phyloP scores from a whole-genome alignment of 1,140 invertebrate species.

The Andrena cerasifolii region DNA sequence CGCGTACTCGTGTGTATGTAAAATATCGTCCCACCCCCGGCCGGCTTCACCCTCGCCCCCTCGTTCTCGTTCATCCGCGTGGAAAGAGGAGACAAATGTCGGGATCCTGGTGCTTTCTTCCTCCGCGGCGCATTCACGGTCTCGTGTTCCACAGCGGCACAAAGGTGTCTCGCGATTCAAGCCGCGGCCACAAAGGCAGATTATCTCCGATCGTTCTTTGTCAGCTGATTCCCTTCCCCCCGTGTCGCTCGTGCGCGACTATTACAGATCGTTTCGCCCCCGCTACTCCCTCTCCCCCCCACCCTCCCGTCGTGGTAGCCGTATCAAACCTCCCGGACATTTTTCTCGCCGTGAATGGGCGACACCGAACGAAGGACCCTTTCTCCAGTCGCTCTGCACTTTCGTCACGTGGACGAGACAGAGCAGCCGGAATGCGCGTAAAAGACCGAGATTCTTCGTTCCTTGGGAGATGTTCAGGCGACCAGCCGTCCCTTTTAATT shows the following conservation, averaged over 20 bases:
- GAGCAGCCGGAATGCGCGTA: not conserved
- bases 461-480: not conserved
- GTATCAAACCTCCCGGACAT: conserved; percentile 52
- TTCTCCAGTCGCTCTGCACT: not conserved
- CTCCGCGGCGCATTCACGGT: conserved; percentile 39
- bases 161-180: conserved; percentile 56
- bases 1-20: conserved; percentile 45
- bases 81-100: conserved; percentile 60
- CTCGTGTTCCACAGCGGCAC: conserved; percentile 29
- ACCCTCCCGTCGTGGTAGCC: conserved; percentile 22
- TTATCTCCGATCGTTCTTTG: conserved; percentile 63
- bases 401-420: conserved; percentile 7
- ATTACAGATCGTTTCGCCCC: conserved; percentile 20
- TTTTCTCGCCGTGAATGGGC: conserved; percentile 23
- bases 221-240: conserved; percentile 46
- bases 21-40: conserved; percentile 48
- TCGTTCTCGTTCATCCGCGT: conserved; percentile 26
- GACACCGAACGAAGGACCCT: not conserved
- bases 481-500: conserved; percentile 4
- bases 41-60: too few species aligned
- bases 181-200: conserved; percentile 47
- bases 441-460: not conserved
- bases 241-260: conserved; percentile 27
- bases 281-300: not conserved
- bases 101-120: conserved; percentile 37